A percentile compares a stretch with the other conserved stretches of the same genome.
These are phyloP conservation scores for Trichonephila clavipes DNA, from an alignment of 1,140 invertebrate genomes.

Conservation along the genomic window DNA sequence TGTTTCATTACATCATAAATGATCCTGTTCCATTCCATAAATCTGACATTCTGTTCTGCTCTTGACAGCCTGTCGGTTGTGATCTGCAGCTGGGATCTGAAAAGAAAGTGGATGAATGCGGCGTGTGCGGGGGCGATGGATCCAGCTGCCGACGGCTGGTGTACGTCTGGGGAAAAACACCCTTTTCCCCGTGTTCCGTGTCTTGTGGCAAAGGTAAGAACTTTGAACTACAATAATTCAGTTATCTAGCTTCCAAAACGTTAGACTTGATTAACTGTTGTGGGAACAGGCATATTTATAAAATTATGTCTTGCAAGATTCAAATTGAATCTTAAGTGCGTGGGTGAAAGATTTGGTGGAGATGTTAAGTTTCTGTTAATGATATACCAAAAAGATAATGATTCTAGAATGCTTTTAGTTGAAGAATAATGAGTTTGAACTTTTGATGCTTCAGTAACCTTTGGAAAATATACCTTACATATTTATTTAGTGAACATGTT, in stretches of 20 bases:
- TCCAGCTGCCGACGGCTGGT: constrained; percentile 88
- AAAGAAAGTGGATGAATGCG: constrained; percentile 91
- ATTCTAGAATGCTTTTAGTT: background rate
- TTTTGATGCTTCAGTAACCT: no score
- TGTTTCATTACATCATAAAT: no score
- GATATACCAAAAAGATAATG: background rate
- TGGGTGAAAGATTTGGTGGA: background rate
- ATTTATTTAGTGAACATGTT: no score
- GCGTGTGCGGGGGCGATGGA: constrained; percentile 94
- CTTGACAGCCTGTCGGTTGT: constrained; percentile 91
- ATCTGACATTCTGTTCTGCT: background rate
- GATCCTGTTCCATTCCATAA: no score
- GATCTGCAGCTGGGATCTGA: constrained; percentile 92
- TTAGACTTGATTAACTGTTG: background rate
- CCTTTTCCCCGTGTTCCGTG: constrained; percentile 89
- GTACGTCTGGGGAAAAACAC: constrained; percentile 91
- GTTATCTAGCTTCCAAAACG: background rate
- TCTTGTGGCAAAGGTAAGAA: constrained; percentile 94
- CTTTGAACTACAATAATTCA: background rate
- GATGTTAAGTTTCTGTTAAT: background rate
- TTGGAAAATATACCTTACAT: no score
- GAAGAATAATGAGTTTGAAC: no score
- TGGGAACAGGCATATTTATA: background rate
- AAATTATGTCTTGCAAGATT: background rate
- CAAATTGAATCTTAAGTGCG: background rate